A percentile compares a stretch with the other conserved stretches of the same genome.
Evolutionary conservation across 2,888 invertebrate genomes (phyloP).

Genomic region (Parnassius mnemosyne): DNA sequence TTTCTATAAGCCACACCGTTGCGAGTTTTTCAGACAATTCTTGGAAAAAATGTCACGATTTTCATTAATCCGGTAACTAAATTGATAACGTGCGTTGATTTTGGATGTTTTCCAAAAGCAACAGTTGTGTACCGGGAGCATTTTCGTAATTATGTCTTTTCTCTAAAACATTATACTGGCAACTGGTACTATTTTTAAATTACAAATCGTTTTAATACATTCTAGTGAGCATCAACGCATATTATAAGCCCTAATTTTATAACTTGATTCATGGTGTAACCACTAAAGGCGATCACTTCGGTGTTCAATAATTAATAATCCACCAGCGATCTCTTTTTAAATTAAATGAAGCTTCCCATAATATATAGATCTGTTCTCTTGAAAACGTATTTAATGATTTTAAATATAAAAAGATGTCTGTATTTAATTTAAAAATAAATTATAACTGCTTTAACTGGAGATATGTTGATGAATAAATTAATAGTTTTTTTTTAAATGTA

Average conservation of each 20-base stretch:
- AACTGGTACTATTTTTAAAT: constrained; percentile 63
- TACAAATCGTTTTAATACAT: constrained; percentile 43
- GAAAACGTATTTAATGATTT: background rate
- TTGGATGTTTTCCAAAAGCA: constrained; percentile 74
- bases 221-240: constrained; percentile 14
- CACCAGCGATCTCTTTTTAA: constrained; percentile 6
- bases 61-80: constrained; percentile 71
- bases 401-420: background rate
- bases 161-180: constrained; percentile 56
- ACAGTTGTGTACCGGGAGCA: constrained; percentile 59
- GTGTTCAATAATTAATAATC: constrained; percentile 1
- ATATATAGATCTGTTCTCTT: constrained; percentile 8
- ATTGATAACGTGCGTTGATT: constrained; percentile 58
- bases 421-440: too few species aligned
- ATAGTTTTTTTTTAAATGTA: too few species aligned
- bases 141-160: constrained; percentile 72
- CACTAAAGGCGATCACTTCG: constrained; percentile 1
- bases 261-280: constrained; percentile 21
- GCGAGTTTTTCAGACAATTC: constrained; percentile 16
- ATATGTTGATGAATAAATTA: too few species aligned
- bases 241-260: constrained; percentile 10
- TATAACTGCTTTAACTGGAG: too few species aligned
- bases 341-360: constrained; percentile 8
- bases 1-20: constrained; percentile 17
- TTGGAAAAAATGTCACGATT: constrained; percentile 35